These are phyloP conservation scores for Chroicocephalus ridibundus DNA, from an alignment of 2,113 vertebrate species.

Conservation along the genomic window DNA sequence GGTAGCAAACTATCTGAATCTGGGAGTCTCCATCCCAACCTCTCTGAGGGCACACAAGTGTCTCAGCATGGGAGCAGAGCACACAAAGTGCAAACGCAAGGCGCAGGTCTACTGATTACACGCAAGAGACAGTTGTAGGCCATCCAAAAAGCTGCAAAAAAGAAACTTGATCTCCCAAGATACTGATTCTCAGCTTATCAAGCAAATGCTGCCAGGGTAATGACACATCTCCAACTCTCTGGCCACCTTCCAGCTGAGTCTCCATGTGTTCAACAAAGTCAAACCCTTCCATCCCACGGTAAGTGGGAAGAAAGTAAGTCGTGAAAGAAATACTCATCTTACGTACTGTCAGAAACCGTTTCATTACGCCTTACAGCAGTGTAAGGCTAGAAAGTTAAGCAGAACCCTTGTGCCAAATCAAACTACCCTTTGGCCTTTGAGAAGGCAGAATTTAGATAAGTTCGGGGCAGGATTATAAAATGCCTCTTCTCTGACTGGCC, in stretches of 20 bases:
- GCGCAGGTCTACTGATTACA: not conserved
- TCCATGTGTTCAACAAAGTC: not conserved
- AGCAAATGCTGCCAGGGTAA: not conserved
- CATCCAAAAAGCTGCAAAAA: not conserved
- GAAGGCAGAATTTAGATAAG: not conserved
- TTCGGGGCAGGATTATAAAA: not conserved
- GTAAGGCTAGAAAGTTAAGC: not conserved
- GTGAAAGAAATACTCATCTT: not conserved
- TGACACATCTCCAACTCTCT: not conserved
- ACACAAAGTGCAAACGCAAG: rapidly evolving
- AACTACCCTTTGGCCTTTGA: not conserved
- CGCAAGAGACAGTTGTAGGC: not conserved
- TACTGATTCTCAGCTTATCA: not conserved
- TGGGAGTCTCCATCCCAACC: not conserved
- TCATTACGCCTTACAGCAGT: not conserved
- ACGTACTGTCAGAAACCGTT: not conserved
- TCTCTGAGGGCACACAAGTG: not conserved
- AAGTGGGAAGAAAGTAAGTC: not conserved
- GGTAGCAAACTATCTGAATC: not conserved
- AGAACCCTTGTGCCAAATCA: not conserved
- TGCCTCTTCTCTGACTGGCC: not conserved
- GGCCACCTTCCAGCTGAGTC: not conserved
- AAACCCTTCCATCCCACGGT: not conserved
- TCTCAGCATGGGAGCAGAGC: not conserved
- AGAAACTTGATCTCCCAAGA: not conserved